Conservation (phyloP, 2,888 invertebrate genomes). For the Galerucella calmariensis region DNA sequence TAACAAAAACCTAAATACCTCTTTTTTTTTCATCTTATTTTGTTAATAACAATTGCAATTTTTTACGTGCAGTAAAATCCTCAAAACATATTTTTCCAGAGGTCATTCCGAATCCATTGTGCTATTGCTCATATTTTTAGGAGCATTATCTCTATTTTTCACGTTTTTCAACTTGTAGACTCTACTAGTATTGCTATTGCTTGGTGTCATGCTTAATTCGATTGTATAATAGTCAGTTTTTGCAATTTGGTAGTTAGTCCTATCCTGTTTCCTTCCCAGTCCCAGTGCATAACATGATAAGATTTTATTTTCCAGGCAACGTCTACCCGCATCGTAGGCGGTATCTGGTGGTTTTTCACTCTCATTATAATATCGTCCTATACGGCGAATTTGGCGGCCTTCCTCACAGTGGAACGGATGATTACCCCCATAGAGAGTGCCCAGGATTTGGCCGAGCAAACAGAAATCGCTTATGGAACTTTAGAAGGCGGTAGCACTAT, state of each 20-base stretch:
- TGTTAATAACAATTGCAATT: too few species aligned
- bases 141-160: too few species aligned
- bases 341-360: constrained; percentile 99
- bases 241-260: background rate
- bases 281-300: background rate
- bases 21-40: too few species aligned
- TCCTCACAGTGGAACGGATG: constrained; percentile 96
- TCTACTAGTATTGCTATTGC: too few species aligned
- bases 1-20: too few species aligned
- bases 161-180: too few species aligned
- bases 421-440: constrained; percentile 96
- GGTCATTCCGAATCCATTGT: too few species aligned
- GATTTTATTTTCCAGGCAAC: constrained; percentile 74
- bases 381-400: constrained; percentile 97
- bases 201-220: too few species aligned
- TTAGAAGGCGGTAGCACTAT: constrained; percentile 94
- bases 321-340: constrained; percentile 94
- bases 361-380: constrained; percentile 98
- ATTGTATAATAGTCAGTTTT: background rate
- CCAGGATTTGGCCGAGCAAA: constrained; percentile 94
- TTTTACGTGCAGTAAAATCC: too few species aligned
- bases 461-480: constrained; percentile 93
- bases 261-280: background rate
- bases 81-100: too few species aligned
- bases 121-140: too few species aligned